Conservation (phyloP, 2,113 vertebrate species). For the Phaethornis superciliosus region DNA sequence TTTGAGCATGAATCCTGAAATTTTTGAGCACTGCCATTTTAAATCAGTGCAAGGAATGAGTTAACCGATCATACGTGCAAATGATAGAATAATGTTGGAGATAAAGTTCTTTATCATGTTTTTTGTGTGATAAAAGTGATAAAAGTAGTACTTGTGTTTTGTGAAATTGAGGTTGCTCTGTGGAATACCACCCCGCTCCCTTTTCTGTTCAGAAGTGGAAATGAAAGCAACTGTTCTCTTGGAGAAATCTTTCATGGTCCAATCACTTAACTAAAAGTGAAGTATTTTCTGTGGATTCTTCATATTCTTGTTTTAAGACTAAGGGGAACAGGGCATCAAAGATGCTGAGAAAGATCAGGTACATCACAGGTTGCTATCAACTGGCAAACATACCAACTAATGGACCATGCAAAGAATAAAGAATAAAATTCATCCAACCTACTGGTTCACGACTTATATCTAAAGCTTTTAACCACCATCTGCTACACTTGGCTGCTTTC, state of each 20-base stretch:
- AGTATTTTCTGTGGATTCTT: not conserved
- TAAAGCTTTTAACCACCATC: not conserved
- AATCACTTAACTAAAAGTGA: not conserved
- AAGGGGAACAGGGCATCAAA: not conserved
- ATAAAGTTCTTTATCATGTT: no score
- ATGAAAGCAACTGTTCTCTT: not conserved
- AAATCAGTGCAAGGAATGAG: no score
- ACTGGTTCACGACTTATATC: not conserved
- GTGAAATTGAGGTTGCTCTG: no score
- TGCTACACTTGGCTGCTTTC: constrained; percentile 7
- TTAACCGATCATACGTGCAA: no score
- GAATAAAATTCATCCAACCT: not conserved
- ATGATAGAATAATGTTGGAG: no score
- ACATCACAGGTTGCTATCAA: not conserved
- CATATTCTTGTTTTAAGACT: not conserved
- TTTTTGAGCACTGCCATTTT: no score
- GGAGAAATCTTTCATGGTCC: not conserved
- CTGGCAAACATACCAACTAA: not conserved
- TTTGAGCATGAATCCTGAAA: no score
- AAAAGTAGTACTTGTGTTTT: no score
- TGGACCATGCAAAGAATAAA: not conserved
- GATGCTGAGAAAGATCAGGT: not conserved
- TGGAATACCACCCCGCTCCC: no score
- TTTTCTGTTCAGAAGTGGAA: no score
- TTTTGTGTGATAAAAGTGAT: no score